Percentiles rank a stretch among this genome's conserved stretches.
Conservation (phyloP, 2,888 invertebrate species). For the Plebejus anna region DNA sequence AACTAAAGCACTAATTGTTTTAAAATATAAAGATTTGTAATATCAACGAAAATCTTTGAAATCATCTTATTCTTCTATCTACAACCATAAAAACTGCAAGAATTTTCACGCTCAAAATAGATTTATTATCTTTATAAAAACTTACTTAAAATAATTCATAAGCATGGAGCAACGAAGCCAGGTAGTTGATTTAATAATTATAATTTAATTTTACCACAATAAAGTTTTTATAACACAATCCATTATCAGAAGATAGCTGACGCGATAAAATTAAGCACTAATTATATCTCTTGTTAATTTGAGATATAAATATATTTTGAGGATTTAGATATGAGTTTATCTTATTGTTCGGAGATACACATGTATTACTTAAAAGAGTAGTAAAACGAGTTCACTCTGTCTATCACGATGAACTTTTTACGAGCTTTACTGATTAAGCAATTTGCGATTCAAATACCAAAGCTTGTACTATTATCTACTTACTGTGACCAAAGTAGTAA, state of each 20-base stretch:
- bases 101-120: neutral
- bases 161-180: neutral
- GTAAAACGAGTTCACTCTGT: neutral
- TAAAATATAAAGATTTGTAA: too few relatives aligned
- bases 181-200: neutral
- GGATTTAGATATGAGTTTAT: conserved; percentile 1
- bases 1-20: too few relatives aligned
- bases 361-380: neutral
- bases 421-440: neutral
- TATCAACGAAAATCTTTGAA: too few relatives aligned
- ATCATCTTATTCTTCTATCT: neutral
- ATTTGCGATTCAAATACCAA: neutral
- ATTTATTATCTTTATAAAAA: neutral
- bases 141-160: neutral
- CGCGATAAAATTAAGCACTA: neutral
- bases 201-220: neutral
- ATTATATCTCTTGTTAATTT: neutral
- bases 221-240: neutral
- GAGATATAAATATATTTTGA: neutral
- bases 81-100: neutral
- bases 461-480: too few relatives aligned
- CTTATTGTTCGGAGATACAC: neutral
- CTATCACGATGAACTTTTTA: neutral
- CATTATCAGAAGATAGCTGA: neutral
- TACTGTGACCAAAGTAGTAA: neutral